Base-by-base conservation (phyloP, 2,113 vertebrate species). In the Campylorhamphus procurvoides region DNA sequence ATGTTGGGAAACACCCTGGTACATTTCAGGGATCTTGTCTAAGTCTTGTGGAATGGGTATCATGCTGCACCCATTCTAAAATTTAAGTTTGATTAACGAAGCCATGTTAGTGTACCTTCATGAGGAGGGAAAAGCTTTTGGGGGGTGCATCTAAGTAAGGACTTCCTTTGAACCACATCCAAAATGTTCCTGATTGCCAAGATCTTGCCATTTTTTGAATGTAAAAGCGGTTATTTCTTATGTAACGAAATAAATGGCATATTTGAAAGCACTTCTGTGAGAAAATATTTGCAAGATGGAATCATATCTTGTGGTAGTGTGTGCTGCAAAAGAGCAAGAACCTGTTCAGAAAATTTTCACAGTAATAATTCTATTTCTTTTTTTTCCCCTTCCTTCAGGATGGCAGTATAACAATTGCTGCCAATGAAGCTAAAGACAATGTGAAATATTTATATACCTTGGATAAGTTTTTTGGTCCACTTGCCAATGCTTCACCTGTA, bases 381-480 rank as follows among this genome's bases (percentile, higher is more conserved):
- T 56, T 79, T 60, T 19, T n/a, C 60, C 46, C 6, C 23, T 69
- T 11, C 10, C 12, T 82, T 85, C 66, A 99, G 98, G 98, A 99
- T 77, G 49, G 91, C 44, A 97, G 93, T n/a, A 91, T 99, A 94
- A 99, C 98, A 4, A 66, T 95, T 46, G 98, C 98, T 77, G 97
- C 98, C 20, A 98, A 98, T 93, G 98, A 99, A 93, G 98, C 98
- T 31, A 99, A 98, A 86, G 98, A 98, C 96, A 99, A 98, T 0
- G 98, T 99, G 84, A 98, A 97, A 91, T 99, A 98, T 78, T 97
- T 98, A 29, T 97, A 97, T 94, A 97, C 97, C 0, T 40, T 99
- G 96, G 98, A 98, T 76, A 98, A 95, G 87, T 98, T 98, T 96
- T 98, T 99, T 71, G 95, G 94, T 33, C 97, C 91, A 7, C 96